Percentiles rank a stretch among this genome's conserved stretches.
Evolutionary conservation across 1,140 invertebrate species (phyloP).

Genomic region (Heliconius himera): DNA sequence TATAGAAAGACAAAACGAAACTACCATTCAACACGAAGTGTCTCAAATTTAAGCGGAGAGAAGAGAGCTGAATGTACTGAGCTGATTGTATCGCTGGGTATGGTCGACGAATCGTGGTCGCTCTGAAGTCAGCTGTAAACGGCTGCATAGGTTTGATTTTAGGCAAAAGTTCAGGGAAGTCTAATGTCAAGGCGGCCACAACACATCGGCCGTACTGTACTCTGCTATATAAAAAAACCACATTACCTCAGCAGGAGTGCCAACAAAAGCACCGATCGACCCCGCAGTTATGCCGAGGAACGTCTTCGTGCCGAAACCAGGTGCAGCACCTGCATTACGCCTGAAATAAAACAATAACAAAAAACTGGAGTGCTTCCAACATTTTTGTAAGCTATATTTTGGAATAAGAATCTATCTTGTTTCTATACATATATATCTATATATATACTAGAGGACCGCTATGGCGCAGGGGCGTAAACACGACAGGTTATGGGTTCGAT

Average conservation of each 20-base stretch:
- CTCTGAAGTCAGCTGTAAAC: too few relatives aligned
- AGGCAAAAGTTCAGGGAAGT: too few relatives aligned
- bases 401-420: not conserved
- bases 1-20: too few relatives aligned
- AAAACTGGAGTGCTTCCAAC: slow-evolving; percentile 24
- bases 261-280: slow-evolving; percentile 94
- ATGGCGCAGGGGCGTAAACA: not conserved
- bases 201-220: too few relatives aligned
- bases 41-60: too few relatives aligned
- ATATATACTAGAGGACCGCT: not conserved
- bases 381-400: not conserved
- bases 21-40: too few relatives aligned
- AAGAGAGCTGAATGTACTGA: too few relatives aligned
- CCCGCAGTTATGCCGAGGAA: slow-evolving; percentile 93
- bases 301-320: slow-evolving; percentile 87
- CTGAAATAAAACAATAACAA: slow-evolving; percentile 43
- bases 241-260: slow-evolving; percentile 94
- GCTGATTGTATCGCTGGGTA: too few relatives aligned
- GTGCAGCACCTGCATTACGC: slow-evolving; percentile 68
- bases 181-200: too few relatives aligned
- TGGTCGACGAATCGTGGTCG: too few relatives aligned
- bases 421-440: too few relatives aligned
- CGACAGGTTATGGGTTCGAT: not conserved
- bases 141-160: too few relatives aligned
- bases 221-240: not conserved